These are phyloP conservation scores for Hypsibius dujardini DNA, from an alignment of 1,140 invertebrate genomes.

Conservation along the genomic window DNA sequence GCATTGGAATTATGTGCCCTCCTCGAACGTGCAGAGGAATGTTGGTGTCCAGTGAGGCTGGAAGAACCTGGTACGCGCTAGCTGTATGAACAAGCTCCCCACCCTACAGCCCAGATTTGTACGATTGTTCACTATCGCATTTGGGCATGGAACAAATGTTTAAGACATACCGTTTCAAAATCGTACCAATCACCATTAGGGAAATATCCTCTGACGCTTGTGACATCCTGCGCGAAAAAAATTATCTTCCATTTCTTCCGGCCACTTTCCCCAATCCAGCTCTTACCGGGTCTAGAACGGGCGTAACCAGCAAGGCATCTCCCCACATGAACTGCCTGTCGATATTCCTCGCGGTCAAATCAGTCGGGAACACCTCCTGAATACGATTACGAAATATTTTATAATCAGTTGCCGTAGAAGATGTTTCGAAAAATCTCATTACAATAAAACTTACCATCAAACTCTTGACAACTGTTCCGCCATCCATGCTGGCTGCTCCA, in stretches of 20 bases:
- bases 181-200: slow-evolving; percentile 34
- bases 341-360: slow-evolving; percentile 25
- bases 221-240: slow-evolving; percentile 20
- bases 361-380: slow-evolving; percentile 27
- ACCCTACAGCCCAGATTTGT: slow-evolving; percentile 16
- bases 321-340: slow-evolving; percentile 29
- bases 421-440: too few species aligned
- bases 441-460: slow-evolving; percentile 12
- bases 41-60: neutral
- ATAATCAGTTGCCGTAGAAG: too few species aligned
- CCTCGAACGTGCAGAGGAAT: slow-evolving; percentile 33
- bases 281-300: slow-evolving; percentile 26
- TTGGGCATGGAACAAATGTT: neutral
- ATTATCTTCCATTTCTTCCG: neutral
- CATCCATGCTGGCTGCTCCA: slow-evolving; percentile 27
- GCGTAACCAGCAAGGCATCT: slow-evolving; percentile 26
- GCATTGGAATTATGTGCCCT: slow-evolving; percentile 32
- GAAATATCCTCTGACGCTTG: slow-evolving; percentile 30
- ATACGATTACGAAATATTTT: too few species aligned
- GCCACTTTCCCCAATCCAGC: slow-evolving; percentile 22
- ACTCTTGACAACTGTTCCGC: slow-evolving; percentile 26
- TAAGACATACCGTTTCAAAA: slow-evolving; percentile 31
- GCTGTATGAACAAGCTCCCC: neutral
- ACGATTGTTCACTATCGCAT: neutral
- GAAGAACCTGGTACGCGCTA: neutral